A percentile compares a stretch with the other conserved stretches of the same genome.
Evolutionary conservation across 2,888 invertebrate species (phyloP).

Genomic region (Brachylomia viminalis): DNA sequence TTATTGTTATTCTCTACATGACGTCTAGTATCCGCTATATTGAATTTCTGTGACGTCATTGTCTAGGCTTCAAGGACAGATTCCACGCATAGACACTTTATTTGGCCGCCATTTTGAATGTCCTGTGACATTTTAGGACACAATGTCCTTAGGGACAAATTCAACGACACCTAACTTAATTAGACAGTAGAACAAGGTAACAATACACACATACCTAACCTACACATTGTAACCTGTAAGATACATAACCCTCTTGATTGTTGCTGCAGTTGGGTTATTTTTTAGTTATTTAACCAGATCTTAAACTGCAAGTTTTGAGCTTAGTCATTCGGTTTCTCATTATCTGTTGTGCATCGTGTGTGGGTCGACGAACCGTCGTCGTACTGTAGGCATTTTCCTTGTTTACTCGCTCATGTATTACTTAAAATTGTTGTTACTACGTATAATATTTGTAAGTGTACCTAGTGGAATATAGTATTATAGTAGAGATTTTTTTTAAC

Average conservation of each 20-base stretch:
- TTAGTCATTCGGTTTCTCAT: conserved; percentile 62
- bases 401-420: conserved; percentile 46
- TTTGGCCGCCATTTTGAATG: conserved; percentile 30
- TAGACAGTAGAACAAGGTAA: not conserved
- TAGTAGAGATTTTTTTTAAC: too few species aligned
- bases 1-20: conserved; percentile 5
- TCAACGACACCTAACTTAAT: not conserved
- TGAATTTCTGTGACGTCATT: conserved; percentile 33
- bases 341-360: conserved; percentile 37
- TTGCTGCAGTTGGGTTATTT: not conserved
- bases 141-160: not conserved
- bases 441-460: conserved; percentile 9
- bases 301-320: conserved; percentile 33
- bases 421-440: conserved; percentile 42
- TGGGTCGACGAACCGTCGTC: conserved; percentile 55
- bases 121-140: conserved; percentile 23
- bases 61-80: conserved; percentile 37
- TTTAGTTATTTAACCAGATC: conserved; percentile 47
- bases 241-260: not conserved
- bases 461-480: not conserved
- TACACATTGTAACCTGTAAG: not conserved
- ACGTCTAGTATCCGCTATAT: conserved; percentile 33
- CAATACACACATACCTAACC: not conserved
- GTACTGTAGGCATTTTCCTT: conserved; percentile 58
- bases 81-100: conserved; percentile 14